Conservation (phyloP, 2,888 invertebrate species). For the Amphipyra tragopoginis region DNA sequence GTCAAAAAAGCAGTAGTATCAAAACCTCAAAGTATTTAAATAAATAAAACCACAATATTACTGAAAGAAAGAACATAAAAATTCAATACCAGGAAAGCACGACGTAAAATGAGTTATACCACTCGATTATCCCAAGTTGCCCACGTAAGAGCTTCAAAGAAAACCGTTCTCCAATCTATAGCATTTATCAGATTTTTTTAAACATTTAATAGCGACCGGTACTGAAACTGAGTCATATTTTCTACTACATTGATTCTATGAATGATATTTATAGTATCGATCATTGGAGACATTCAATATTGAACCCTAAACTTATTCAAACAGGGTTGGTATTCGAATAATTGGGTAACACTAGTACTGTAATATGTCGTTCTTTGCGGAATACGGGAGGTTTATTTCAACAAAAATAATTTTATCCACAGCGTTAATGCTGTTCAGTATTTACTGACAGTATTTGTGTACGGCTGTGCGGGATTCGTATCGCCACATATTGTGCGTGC, state of each 20-base stretch:
- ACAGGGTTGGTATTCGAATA: constrained; percentile 15
- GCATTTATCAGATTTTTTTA: constrained; percentile 34
- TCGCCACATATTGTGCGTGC: constrained; percentile 46
- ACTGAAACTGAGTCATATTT: constrained; percentile 50
- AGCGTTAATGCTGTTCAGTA: constrained; percentile 53
- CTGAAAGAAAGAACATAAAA: neutral
- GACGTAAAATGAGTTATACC: constrained; percentile 2
- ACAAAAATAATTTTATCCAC: constrained; percentile 57
- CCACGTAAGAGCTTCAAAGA: constrained; percentile 18
- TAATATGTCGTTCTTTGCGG: constrained; percentile 38
- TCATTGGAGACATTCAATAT: constrained; percentile 4
- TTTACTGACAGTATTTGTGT: constrained; percentile 54
- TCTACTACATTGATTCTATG: constrained; percentile 54
- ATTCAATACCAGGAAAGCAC: neutral
- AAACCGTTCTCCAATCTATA: constrained; percentile 16
- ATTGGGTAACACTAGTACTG: neutral
- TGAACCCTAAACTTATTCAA: neutral
- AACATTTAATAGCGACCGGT: constrained; percentile 27
- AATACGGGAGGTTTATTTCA: constrained; percentile 50
- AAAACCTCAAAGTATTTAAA: too few relatives aligned
- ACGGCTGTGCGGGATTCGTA: constrained; percentile 47
- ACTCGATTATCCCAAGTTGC: constrained; percentile 15
- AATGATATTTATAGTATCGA: constrained; percentile 46
- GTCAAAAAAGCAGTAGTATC: too few relatives aligned
- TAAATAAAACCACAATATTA: too few relatives aligned